phyloP scores from a whole-genome alignment of 1,140 invertebrate genomes.

The Parapsyche elsis region DNA sequence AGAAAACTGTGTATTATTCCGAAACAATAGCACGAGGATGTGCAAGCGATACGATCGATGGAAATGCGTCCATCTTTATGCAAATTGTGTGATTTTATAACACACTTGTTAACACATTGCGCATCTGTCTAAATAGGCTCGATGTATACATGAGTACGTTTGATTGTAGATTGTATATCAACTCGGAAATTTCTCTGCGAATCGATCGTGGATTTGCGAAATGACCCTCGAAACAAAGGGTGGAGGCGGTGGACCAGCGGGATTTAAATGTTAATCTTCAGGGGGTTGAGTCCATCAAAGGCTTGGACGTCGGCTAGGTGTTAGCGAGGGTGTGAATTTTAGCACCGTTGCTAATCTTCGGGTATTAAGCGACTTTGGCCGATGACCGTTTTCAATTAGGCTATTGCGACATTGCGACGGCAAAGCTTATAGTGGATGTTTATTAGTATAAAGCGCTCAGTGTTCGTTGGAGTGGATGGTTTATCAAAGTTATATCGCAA shows the following conservation, averaged over 20 bases:
- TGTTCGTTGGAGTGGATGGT: not conserved
- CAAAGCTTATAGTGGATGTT: not conserved
- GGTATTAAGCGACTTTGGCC: not conserved
- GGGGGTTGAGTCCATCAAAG: not conserved
- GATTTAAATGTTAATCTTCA: constrained; percentile 4
- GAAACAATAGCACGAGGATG: too few relatives aligned
- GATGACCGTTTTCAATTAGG: constrained; percentile 30
- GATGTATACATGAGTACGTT: not conserved
- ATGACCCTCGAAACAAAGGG: too few relatives aligned
- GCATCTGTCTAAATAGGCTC: not conserved
- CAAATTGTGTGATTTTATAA: not conserved
- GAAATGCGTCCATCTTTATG: too few relatives aligned
- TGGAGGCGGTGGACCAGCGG: not conserved
- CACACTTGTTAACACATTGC: not conserved
- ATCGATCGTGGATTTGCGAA: too few relatives aligned
- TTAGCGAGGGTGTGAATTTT: constrained; percentile 13
- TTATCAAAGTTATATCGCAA: not conserved
- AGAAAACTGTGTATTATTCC: too few relatives aligned
- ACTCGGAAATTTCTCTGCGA: too few relatives aligned
- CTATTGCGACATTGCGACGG: not conserved
- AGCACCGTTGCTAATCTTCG: constrained; percentile 19
- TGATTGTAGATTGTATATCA: too few relatives aligned
- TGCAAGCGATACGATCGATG: too few relatives aligned
- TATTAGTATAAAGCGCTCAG: not conserved
- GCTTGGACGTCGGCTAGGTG: not conserved